These are phyloP conservation scores for Periphyllus acericola DNA, from an alignment of 2,888 invertebrate genomes.

Conservation along the genomic window DNA sequence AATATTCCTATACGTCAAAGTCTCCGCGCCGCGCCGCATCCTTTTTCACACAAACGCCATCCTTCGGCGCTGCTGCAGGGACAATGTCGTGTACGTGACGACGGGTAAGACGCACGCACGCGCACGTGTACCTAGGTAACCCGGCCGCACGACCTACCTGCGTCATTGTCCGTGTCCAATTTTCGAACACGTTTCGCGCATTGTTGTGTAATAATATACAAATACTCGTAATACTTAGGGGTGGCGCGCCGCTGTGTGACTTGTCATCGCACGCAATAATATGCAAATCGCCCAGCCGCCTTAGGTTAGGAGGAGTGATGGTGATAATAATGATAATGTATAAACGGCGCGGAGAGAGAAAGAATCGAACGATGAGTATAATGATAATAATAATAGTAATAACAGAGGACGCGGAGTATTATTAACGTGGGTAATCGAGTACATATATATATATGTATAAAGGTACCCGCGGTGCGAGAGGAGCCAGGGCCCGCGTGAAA, in stretches of 20 bases:
- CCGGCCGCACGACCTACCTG: neutral
- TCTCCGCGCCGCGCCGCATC: neutral
- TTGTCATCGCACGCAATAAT: neutral
- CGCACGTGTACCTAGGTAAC: too few species aligned
- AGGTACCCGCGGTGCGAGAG: too few species aligned
- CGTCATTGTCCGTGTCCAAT: neutral
- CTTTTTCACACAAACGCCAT: too few species aligned
- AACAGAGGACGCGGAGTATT: too few species aligned
- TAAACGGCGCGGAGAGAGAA: too few species aligned
- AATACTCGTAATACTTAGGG: neutral
- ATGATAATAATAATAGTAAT: too few species aligned
- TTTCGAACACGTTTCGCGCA: neutral
- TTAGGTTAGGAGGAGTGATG: neutral
- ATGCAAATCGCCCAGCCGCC: neutral
- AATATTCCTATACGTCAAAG: neutral
- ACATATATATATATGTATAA: too few species aligned
- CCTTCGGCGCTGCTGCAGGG: neutral
- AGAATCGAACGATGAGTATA: too few species aligned
- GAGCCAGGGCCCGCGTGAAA: too few species aligned
- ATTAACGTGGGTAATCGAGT: too few species aligned
- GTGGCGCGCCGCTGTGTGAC: neutral
- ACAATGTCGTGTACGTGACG: neutral
- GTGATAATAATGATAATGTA: neutral
- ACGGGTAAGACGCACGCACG: too few species aligned
- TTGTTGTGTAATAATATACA: neutral